phyloP scores from a whole-genome alignment of 2,888 invertebrate species.

The Octonoba sinensis region DNA sequence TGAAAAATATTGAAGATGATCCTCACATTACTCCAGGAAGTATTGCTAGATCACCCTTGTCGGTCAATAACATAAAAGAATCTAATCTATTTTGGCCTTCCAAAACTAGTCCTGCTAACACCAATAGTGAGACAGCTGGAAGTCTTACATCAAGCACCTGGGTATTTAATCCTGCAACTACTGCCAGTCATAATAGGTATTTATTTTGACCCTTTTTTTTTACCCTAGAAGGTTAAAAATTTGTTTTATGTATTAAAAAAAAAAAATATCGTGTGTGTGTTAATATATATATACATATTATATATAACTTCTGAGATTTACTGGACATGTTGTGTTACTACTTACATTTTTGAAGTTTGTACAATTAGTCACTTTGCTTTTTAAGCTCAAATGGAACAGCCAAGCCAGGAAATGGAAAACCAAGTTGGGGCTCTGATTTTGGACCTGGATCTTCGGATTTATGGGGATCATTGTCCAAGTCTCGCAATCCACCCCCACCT shows the following conservation, averaged over 20 bases:
- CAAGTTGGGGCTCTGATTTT: constrained; percentile 52
- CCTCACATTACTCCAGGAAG: constrained; percentile 94
- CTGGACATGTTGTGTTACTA: too few species aligned
- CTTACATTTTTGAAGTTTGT: too few species aligned
- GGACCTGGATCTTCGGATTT: constrained; percentile 31
- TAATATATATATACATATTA: not conserved
- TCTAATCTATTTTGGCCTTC: constrained; percentile 77
- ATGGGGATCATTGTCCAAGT: constrained; percentile 71
- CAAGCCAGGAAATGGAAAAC: constrained; percentile 36
- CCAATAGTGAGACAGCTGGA: constrained; percentile 75
- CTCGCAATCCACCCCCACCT: constrained; percentile 68
- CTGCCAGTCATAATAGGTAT: constrained; percentile 35
- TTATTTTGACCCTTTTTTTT: not conserved
- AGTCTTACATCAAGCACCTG: constrained; percentile 81
- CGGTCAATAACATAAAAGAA: constrained; percentile 89
- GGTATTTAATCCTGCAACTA: constrained; percentile 72
- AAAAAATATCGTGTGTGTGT: too few species aligned
- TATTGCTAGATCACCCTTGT: constrained; percentile 76
- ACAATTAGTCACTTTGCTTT: not conserved
- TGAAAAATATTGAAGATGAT: constrained; percentile 96
- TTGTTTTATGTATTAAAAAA: too few species aligned
- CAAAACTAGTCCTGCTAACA: constrained; percentile 75
- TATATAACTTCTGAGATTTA: too few species aligned
- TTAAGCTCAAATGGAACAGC: constrained; percentile 16
- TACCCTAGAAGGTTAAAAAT: not conserved